phyloP scores from a whole-genome alignment of 2,797 vertebrate species.

The Serranus cabrilla region DNA sequence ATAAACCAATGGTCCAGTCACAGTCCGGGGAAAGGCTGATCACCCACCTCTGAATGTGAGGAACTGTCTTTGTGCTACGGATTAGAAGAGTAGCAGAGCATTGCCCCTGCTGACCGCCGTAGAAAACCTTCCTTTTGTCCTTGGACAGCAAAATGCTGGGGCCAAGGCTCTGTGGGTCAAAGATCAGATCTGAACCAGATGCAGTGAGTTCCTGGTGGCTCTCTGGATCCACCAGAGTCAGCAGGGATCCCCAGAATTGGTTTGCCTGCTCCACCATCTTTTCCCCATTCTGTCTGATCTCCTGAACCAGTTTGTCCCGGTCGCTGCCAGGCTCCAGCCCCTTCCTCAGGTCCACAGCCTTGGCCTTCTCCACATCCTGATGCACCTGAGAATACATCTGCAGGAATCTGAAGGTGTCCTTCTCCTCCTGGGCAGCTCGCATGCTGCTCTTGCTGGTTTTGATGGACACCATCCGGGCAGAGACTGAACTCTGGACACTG shows the following conservation, averaged over 20 bases:
- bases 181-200: constrained; percentile 35
- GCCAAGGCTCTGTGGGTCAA: constrained; percentile 29
- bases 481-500: constrained; percentile 68
- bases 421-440: constrained; percentile 61
- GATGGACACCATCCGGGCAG: constrained; percentile 66
- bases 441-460: constrained; percentile 63
- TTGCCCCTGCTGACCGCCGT: not conserved
- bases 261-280: constrained; percentile 44
- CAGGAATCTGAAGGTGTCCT: constrained; percentile 75
- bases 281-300: constrained; percentile 49
- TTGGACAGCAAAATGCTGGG: constrained; percentile 57
- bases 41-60: constrained; percentile 50
- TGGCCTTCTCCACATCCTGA: constrained; percentile 71
- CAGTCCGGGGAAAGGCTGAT: constrained; percentile 33
- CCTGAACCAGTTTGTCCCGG: constrained; percentile 55
- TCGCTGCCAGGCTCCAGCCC: constrained; percentile 65
- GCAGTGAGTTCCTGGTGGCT: constrained; percentile 26
- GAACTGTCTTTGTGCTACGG: accelerated
- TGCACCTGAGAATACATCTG: constrained; percentile 76
- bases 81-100: constrained; percentile 36
- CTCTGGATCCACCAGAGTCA: constrained; percentile 73
- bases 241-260: constrained; percentile 49
- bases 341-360: constrained; percentile 63
- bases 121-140: constrained; percentile 64
- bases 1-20: constrained; percentile 74